Evolutionary conservation across 2,797 vertebrate genomes (phyloP).

Genomic region (Naso thynnoides): DNA sequence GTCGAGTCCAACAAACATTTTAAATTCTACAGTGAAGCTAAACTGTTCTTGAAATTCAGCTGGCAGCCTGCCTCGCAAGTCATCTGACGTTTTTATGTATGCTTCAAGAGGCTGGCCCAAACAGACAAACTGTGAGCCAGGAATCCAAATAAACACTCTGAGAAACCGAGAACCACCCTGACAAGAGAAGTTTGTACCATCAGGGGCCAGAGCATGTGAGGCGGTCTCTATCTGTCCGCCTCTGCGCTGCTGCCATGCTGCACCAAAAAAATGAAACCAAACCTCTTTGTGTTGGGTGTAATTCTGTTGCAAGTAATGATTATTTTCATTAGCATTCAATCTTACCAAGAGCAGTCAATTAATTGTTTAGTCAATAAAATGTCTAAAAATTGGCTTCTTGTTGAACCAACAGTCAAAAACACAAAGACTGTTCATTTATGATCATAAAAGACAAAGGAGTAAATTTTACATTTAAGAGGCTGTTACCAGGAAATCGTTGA

Average conservation of each 20-base stretch:
- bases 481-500: too few species aligned
- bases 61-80: constrained; percentile 71
- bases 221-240: constrained; percentile 17
- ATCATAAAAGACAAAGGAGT: too few species aligned
- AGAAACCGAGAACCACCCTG: constrained; percentile 63
- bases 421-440: too few species aligned
- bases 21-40: constrained; percentile 69
- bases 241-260: background rate
- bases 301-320: background rate
- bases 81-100: constrained; percentile 76
- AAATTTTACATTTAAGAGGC: too few species aligned
- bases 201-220: constrained; percentile 18
- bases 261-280: background rate
- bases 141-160: constrained; percentile 73
- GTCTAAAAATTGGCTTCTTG: too few species aligned
- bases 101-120: constrained; percentile 79
- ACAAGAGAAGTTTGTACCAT: constrained; percentile 50
- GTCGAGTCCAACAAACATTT: constrained; percentile 66
- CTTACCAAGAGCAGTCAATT: too few species aligned
- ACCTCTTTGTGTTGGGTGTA: background rate
- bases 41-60: constrained; percentile 83
- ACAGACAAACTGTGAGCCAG: constrained; percentile 71
- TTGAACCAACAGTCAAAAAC: too few species aligned
- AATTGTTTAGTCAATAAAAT: too few species aligned
- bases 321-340: too few species aligned